phyloP scores from a whole-genome alignment of 2,888 invertebrate species.

The Sminthurides aquaticus region DNA sequence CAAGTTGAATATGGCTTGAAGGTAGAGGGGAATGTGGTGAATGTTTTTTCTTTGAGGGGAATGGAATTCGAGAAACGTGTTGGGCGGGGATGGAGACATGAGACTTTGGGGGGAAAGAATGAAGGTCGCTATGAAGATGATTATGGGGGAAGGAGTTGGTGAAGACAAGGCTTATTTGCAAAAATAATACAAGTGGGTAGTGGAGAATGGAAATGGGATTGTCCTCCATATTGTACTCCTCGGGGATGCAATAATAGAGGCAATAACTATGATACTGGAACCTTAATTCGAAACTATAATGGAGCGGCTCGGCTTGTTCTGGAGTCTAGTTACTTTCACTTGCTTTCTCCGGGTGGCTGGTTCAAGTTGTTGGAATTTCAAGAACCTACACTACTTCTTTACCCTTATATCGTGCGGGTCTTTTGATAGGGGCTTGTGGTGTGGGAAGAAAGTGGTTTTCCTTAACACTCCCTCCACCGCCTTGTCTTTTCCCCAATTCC shows the following conservation, averaged over 20 bases:
- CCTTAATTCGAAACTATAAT: conserved; percentile 37
- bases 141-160: neutral
- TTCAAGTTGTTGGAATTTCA: too few relatives aligned
- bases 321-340: conserved; percentile 10
- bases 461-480: neutral
- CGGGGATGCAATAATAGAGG: conserved; percentile 34
- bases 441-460: neutral
- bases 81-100: too few relatives aligned
- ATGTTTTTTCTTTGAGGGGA: too few relatives aligned
- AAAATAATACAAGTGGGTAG: conserved; percentile 29
- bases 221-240: conserved; percentile 29
- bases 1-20: neutral
- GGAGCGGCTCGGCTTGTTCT: conserved; percentile 25
- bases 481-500: neutral
- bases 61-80: too few relatives aligned
- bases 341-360: conserved; percentile 22
- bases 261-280: conserved; percentile 38
- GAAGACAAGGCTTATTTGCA: conserved; percentile 25
- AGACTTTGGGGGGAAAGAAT: neutral
- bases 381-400: too few relatives aligned
- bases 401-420: too few relatives aligned
- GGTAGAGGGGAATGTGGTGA: neutral
- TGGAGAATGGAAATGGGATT: conserved; percentile 33
- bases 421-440: too few relatives aligned
- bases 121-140: neutral